A percentile compares a stretch with the other conserved stretches of the same genome.
Evolutionary conservation across 2,797 vertebrate genomes (phyloP).

Genomic region (Hemitrygon akajei): DNA sequence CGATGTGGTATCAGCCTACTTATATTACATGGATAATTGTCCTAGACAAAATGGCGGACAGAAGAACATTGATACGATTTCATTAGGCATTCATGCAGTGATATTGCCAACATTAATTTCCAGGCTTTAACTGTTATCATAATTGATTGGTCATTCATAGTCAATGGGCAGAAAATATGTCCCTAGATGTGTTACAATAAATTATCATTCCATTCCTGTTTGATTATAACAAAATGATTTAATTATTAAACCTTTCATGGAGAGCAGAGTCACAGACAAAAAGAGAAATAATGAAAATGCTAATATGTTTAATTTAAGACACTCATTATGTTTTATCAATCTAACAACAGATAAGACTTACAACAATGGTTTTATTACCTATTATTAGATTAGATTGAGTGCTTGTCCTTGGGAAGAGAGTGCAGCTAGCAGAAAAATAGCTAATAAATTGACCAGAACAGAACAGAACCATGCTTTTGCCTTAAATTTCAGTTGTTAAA

Average conservation of each 20-base stretch:
- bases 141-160: constrained; percentile 1
- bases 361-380: background rate
- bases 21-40: background rate
- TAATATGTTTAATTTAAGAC: constrained; percentile 6
- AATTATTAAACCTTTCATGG: background rate
- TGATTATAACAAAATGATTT: background rate
- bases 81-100: background rate
- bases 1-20: background rate
- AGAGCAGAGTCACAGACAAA: too few relatives aligned
- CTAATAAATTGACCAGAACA: background rate
- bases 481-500: background rate
- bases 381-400: background rate
- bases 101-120: background rate
- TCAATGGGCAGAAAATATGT: constrained; percentile 16
- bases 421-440: background rate
- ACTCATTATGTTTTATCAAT: background rate
- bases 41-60: background rate
- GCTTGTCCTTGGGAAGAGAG: background rate
- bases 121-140: background rate
- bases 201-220: background rate
- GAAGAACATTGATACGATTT: background rate
- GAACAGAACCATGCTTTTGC: background rate
- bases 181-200: background rate
- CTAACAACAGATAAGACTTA: background rate
- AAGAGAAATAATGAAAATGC: background rate